phyloP scores from a whole-genome alignment of 1,140 invertebrate genomes.

The Nephotettix cincticeps region DNA sequence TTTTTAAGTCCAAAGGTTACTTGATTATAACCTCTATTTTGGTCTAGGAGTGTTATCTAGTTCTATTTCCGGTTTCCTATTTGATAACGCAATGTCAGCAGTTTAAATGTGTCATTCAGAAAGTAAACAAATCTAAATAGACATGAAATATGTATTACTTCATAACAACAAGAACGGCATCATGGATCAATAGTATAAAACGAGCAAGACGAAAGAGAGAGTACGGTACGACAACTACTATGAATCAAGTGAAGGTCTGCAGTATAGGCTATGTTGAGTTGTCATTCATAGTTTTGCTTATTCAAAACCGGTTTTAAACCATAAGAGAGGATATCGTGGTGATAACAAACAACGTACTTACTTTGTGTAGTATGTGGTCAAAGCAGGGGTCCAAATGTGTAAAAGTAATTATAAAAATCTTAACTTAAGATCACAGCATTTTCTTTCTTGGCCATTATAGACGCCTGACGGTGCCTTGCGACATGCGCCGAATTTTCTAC shows the following conservation, averaged over 20 bases:
- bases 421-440: conserved; percentile 39
- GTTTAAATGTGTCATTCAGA: background rate
- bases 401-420: conserved; percentile 34
- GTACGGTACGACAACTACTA: background rate
- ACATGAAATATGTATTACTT: background rate
- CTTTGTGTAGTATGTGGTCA: background rate
- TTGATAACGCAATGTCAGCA: background rate
- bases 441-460: conserved; percentile 38
- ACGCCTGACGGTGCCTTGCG: conserved; percentile 23
- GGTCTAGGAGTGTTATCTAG: conserved; percentile 1
- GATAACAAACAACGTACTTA: conserved; percentile 14
- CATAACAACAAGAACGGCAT: background rate
- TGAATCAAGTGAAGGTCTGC: background rate
- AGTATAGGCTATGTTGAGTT: conserved; percentile 17
- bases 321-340: background rate
- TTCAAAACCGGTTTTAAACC: conserved; percentile 1
- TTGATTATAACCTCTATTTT: conserved; percentile 2
- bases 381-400: background rate
- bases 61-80: background rate
- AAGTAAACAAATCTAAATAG: background rate
- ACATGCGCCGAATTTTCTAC: conserved; percentile 32
- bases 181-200: conserved; percentile 4
- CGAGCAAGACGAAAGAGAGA: background rate
- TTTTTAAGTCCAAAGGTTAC: too few species aligned
- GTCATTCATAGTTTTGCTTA: background rate